Percentiles rank a stretch among this genome's conserved stretches.
Evolutionary conservation across 2,888 invertebrate species (phyloP).

Genomic region (Cataglyphis livida): DNA sequence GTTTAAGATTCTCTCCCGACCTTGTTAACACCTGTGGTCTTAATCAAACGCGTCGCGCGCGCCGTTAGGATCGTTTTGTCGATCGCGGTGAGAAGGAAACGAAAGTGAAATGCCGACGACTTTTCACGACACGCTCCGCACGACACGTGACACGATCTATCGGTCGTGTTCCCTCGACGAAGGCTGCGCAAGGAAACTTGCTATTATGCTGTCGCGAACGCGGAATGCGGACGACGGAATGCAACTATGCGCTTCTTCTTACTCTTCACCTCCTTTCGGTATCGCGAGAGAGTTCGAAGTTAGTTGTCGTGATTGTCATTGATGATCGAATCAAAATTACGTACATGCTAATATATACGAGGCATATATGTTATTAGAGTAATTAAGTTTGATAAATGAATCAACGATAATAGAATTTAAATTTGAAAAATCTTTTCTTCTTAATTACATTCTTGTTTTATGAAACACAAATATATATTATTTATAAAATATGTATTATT

Average conservation of each 20-base stretch:
- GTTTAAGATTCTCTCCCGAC: constrained; percentile 13
- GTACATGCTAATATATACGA: not conserved
- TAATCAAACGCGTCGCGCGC: constrained; percentile 28
- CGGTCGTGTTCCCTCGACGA: constrained; percentile 39
- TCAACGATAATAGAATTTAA: not conserved
- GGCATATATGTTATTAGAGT: not conserved
- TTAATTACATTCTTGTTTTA: not conserved
- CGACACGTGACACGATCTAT: constrained; percentile 52
- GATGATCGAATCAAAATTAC: not conserved
- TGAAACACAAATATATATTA: not conserved
- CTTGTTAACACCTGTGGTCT: constrained; percentile 38
- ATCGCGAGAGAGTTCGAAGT: not conserved
- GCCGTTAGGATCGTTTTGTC: constrained; percentile 35
- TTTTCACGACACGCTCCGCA: constrained; percentile 52
- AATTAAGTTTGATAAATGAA: not conserved
- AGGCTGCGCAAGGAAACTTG: constrained; percentile 50
- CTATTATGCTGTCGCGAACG: constrained; percentile 33
- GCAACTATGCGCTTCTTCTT: constrained; percentile 26
- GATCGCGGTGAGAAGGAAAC: constrained; percentile 30
- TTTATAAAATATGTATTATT: not conserved
- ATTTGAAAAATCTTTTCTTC: not conserved
- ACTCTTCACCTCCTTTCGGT: constrained; percentile 14
- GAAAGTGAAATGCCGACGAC: constrained; percentile 61
- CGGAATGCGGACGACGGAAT: constrained; percentile 59
- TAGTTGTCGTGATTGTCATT: not conserved